Evolutionary conservation across 2,888 invertebrate genomes (phyloP), one percentile per base, ranked within the genome.

Genomic region (Temnothorax ravouxi): DNA sequence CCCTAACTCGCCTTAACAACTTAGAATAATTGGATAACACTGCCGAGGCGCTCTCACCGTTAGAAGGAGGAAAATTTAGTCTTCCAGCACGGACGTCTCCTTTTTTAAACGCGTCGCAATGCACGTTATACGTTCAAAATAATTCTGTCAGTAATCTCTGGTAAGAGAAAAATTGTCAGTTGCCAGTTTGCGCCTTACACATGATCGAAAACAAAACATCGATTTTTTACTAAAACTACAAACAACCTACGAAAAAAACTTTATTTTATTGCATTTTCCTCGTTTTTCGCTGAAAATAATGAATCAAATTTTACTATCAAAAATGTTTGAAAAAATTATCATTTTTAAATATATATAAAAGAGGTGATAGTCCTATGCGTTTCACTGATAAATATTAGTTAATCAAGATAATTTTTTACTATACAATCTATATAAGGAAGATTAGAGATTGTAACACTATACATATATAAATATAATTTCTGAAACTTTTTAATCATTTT

Each of bases 1-100:
- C 94, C 94, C 94, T 94, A 94, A 94, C 94, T 94, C 92, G 94
- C 94, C 95, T 95, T 94, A 94, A 95, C 95, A 95, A 95, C 95
- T 94, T 94, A 93, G 94, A 94, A 94, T 94, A 95, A 95, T 95
- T 95, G 94, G 95, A 94, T 94, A 94, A 94, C 93, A 93, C 92
- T 91, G 90, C 88, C 89, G 87, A 86, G 88, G 89, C 83, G 83
- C 84, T 59, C 90, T 88, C 88, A 61, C 83, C 84, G 83, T 74
- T 87, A 85, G 87, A 87, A 87, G 87, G 87, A 86, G 87, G 88
- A 91, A 88, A 90, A 88, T 88, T 88, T 88, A 87, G 86, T 74
- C 85, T 86, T 84, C 81, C 81, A 75, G 84, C 84, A 83, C 75
- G 79, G 66, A 86, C 56, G 72, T 44, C 77, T 80, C 25, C 79